Evolutionary conservation across 2,113 vertebrate species (phyloP).

Genomic region (Pelodiscus sinensis): DNA sequence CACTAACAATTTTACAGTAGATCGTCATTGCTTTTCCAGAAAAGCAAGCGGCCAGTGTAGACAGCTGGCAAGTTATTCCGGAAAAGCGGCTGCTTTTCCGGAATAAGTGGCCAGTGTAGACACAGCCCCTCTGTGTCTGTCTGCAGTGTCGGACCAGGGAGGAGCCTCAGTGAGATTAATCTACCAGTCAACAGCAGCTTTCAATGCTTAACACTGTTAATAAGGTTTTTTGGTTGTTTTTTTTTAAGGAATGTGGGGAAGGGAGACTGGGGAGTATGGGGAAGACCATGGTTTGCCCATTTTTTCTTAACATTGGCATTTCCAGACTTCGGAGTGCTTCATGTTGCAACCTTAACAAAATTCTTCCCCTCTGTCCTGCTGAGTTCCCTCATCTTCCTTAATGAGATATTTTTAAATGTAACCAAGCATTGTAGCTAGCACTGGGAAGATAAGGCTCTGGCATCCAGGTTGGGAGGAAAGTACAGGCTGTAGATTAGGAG

Average conservation of each 20-base stretch:
- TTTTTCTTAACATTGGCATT: constrained; percentile 35
- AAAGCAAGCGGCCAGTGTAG: too few relatives aligned
- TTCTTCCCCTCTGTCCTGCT: neutral
- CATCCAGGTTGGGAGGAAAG: neutral
- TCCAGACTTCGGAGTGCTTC: constrained; percentile 48
- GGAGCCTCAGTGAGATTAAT: neutral
- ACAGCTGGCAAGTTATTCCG: too few relatives aligned
- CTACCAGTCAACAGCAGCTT: neutral
- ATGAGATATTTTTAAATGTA: constrained; percentile 42
- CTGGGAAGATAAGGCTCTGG: neutral
- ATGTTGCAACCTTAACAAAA: neutral
- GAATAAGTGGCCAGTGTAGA: too few relatives aligned
- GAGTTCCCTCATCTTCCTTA: neutral
- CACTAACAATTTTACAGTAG: too few relatives aligned
- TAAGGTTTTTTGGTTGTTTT: neutral
- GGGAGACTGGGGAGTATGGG: neutral
- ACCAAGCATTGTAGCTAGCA: neutral
- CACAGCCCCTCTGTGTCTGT: neutral
- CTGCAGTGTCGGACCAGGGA: neutral
- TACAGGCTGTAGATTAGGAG: neutral
- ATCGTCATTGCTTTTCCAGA: too few relatives aligned
- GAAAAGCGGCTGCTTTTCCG: too few relatives aligned
- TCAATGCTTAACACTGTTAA: neutral
- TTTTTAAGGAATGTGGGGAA: neutral
- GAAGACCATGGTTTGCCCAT: constrained; percentile 7